Base-by-base conservation (phyloP, 2,888 invertebrate genomes). In the Liopterus haemorrhoidalis region DNA sequence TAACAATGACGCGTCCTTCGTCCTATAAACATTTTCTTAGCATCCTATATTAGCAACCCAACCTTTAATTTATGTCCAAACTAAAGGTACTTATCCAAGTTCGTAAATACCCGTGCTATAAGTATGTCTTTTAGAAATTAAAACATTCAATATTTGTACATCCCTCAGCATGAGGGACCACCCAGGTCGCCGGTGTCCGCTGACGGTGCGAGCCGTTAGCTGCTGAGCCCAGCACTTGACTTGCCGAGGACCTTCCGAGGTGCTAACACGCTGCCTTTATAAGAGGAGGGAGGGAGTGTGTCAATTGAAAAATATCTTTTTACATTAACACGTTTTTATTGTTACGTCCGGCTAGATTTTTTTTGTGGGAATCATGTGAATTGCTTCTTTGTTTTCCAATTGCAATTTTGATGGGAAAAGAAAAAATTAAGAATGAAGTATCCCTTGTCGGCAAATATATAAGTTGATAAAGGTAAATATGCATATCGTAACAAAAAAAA, bases 251-350 rank as follows among this genome's bases (percentile, higher is more conserved):
- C 40, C 32, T 25, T 39, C 31, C 45, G 24, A 25, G 25, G 16
- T 41, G 38, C 35, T 41, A 46, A 33, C 46, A 41, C 33, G 19
- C n/a, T n/a, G n/a, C n/a, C n/a, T n/a, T n/a, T n/a, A n/a, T n/a
- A n/a, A n/a, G n/a, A n/a, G 55, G 55, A 51, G 49, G 49, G 51
- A 49, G 51, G 47, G 52, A 47, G 52, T 50, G 57, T 57, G 56
- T 57, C 58, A 58, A 58, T 60, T 57, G 54, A 59, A 59, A 61
- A 62, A 61, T 60, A 57, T 59, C 57, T 56, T 51, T 54, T 57
- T 63, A 63, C 65, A 66, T 66, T 66, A 66, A 65, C 66, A 66
- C 64, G 57, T 63, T 64, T 62, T 59, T 62, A 62, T 63, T 60
- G 55, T 58, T 53, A 38, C 40, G 35, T 44, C 47, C 45, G 45